Conservation (phyloP, 1,140 invertebrate genomes). For the Anadara kagoshimensis region DNA sequence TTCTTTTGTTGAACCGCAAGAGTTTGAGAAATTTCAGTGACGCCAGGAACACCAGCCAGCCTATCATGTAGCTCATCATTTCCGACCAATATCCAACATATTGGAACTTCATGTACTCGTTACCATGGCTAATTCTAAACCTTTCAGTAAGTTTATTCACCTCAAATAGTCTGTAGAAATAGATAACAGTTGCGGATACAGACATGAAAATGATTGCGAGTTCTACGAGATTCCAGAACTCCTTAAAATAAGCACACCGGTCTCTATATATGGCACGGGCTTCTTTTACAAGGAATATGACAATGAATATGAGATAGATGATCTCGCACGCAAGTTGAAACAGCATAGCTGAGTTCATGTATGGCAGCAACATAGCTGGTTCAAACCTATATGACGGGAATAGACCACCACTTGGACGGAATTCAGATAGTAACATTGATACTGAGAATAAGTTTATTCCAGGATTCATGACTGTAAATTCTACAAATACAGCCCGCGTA, state of each 20-base stretch:
- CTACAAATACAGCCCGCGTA: slow-evolving; percentile 78
- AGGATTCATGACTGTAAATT: slow-evolving; percentile 79
- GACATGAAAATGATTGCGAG: slow-evolving; percentile 72
- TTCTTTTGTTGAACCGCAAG: slow-evolving; percentile 77
- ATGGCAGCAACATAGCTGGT: slow-evolving; percentile 68
- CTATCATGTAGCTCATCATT: slow-evolving; percentile 74
- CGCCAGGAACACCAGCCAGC: slow-evolving; percentile 75
- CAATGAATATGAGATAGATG: slow-evolving; percentile 70
- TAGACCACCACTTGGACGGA: slow-evolving; percentile 75
- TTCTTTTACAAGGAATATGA: slow-evolving; percentile 76
- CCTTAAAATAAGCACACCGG: slow-evolving; percentile 67
- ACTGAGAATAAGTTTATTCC: slow-evolving; percentile 76
- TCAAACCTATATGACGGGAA: slow-evolving; percentile 76
- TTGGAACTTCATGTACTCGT: slow-evolving; percentile 76
- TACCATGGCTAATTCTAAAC: slow-evolving; percentile 75
- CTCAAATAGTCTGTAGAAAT: slow-evolving; percentile 70
- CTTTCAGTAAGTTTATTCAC: slow-evolving; percentile 65
- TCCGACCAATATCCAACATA: slow-evolving; percentile 75
- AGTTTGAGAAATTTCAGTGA: slow-evolving; percentile 77
- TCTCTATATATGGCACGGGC: slow-evolving; percentile 58
- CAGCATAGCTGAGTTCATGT: slow-evolving; percentile 59
- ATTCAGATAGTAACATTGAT: slow-evolving; percentile 75
- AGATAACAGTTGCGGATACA: slow-evolving; percentile 70
- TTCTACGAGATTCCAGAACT: slow-evolving; percentile 76
- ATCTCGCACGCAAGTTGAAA: slow-evolving; percentile 69